Evolutionary conservation across 1,140 invertebrate genomes (phyloP).

Genomic region (Meloidogyne floridensis): DNA sequence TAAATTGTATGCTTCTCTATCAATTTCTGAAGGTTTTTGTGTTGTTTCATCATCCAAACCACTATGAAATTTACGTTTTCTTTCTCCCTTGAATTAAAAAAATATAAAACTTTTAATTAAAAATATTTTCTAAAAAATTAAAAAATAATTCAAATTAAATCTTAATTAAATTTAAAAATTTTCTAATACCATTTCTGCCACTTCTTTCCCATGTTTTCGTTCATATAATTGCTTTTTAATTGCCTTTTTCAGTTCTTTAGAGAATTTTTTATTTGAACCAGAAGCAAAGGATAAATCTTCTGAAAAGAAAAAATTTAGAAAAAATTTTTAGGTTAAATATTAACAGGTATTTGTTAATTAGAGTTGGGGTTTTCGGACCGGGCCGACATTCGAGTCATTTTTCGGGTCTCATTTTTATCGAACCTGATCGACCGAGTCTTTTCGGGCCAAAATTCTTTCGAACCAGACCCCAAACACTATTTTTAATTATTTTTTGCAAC

Average conservation of each 20-base stretch:
- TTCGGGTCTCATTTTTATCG: too few relatives aligned
- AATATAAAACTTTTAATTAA: slow-evolving; percentile 19
- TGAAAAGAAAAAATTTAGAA: neutral
- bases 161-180: neutral
- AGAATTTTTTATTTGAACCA: slow-evolving; percentile 15
- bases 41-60: neutral
- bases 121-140: too few relatives aligned
- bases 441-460: too few relatives aligned
- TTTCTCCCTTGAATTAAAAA: slow-evolving; percentile 33
- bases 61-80: slow-evolving; percentile 40
- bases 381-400: too few relatives aligned
- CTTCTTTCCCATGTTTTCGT: slow-evolving; percentile 17
- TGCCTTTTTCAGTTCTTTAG: slow-evolving; percentile 31
- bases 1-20: slow-evolving; percentile 38
- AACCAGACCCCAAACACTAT: too few relatives aligned
- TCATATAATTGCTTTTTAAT: slow-evolving; percentile 24
- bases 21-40: slow-evolving; percentile 30
- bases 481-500: too few relatives aligned
- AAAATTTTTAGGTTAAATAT: too few relatives aligned
- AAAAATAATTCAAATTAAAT: neutral
- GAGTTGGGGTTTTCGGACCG: too few relatives aligned
- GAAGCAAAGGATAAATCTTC: slow-evolving; percentile 5
- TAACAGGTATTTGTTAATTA: too few relatives aligned
- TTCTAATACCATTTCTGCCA: slow-evolving; percentile 24
- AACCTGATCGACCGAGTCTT: too few relatives aligned